Percentiles rank a stretch among this genome's conserved stretches.
phyloP scores from a whole-genome alignment of 2,113 vertebrate species.

The Narcine bancroftii region DNA sequence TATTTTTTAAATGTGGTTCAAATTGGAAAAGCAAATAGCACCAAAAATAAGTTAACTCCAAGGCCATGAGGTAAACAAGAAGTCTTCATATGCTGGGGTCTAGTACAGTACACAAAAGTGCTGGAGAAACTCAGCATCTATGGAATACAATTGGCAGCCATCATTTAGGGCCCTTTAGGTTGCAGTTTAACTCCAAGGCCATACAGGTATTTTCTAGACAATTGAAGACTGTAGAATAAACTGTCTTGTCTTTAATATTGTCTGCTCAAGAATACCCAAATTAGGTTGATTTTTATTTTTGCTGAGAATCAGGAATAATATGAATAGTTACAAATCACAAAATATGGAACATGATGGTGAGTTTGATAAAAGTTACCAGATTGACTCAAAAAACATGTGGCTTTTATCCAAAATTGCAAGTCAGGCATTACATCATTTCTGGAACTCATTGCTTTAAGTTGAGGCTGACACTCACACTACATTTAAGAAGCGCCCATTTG shows the following conservation, averaged over 20 bases:
- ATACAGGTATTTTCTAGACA: not conserved
- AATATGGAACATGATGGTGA: not conserved
- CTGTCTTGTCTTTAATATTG: not conserved
- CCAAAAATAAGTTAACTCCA: not conserved
- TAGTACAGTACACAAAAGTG: too few species aligned
- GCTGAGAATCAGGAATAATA: not conserved
- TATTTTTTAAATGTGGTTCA: not conserved
- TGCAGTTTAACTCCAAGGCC: too few species aligned
- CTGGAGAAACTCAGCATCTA: too few species aligned
- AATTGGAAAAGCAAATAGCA: not conserved
- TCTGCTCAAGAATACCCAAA: not conserved
- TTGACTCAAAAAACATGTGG: not conserved
- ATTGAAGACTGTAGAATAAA: not conserved
- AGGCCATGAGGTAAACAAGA: too few species aligned
- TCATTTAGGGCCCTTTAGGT: too few species aligned
- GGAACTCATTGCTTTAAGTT: too few species aligned
- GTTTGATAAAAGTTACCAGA: not conserved
- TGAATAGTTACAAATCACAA: not conserved
- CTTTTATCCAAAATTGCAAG: too few species aligned
- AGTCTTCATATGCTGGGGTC: too few species aligned
- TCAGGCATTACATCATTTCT: too few species aligned
- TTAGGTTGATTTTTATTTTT: not conserved
- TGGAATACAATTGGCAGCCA: too few species aligned
- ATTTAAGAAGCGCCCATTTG: too few species aligned
- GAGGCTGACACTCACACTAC: too few species aligned